Conservation (phyloP, 1,140 invertebrate species). For the Heliconius eleuchia region DNA sequence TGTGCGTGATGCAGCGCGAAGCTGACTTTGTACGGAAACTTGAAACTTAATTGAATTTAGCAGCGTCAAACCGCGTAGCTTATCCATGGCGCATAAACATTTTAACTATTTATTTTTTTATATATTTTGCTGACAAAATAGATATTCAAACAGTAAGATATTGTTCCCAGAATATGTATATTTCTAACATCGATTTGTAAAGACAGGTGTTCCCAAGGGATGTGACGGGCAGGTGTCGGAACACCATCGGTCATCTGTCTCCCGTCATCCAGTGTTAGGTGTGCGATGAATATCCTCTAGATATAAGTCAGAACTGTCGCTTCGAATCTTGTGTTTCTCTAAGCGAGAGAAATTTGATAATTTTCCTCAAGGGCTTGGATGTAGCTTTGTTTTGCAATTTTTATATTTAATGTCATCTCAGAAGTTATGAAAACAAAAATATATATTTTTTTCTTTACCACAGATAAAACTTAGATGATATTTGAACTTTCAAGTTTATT, state of each 20-base stretch:
- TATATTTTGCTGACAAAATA: not conserved
- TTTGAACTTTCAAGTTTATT: not conserved
- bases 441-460: not conserved
- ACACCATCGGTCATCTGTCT: constrained; percentile 26
- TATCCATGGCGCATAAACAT: too few species aligned
- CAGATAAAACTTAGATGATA: not conserved
- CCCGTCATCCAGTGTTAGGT: constrained; percentile 20
- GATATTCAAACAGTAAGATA: not conserved
- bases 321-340: constrained; percentile 14
- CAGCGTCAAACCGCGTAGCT: too few species aligned
- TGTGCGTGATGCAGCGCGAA: too few species aligned
- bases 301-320: constrained; percentile 17
- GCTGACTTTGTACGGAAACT: too few species aligned
- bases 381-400: not conserved
- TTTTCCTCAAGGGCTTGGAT: not conserved
- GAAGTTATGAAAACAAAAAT: not conserved
- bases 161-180: not conserved
- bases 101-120: not conserved
- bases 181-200: constrained; percentile 3
- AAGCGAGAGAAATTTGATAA: constrained; percentile 10
- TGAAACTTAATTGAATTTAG: too few species aligned
- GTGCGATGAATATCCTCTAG: constrained; percentile 18
- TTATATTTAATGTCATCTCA: not conserved
- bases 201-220: not conserved
- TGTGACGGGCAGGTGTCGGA: constrained; percentile 10